Base-by-base conservation (phyloP, 64 coral and sea anemone genomes). In the Pachyseris speciosa region DNA sequence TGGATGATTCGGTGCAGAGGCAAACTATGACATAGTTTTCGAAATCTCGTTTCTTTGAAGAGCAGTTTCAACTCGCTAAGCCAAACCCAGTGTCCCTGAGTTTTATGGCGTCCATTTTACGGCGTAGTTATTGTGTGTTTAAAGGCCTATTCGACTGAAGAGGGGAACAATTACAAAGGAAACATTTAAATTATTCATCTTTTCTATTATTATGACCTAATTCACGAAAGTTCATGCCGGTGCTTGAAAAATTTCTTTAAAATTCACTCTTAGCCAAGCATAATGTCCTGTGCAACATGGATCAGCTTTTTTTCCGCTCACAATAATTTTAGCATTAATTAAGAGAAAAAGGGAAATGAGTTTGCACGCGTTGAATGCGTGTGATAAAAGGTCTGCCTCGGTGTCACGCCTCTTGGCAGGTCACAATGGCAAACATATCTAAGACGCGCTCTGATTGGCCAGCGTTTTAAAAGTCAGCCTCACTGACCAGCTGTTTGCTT, bases 351-450 rank as follows among this genome's bases (percentile, higher is more conserved):
- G 74, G 39, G 34, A 8, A 24, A 34, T 22, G 31, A 81, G 52
- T 37, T 61, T 41, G 53, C 91, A 97, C 86, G 78, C 91, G 22
- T 90, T 90, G 50, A 83, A 90, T 72, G 75, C 86, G 55, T 86
- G 95, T 10, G 77, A 80, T 66, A 74, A 44, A 67, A 86, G 53
- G 72, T 49, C 71, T 67, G 57, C 27, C 69, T 59, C 72, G 28
- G 20, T 79, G 87, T 93, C 72, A 93, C 95, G 79, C 87, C 91
- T 86, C 67, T 74, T 80, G 74, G 71, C 95, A 86, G 95, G 95
- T 97, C 72, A 93, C 86, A 92, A 90, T 51, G 65, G 37, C 66
- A 93, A 97, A 94, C 91, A 93, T 9, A 76, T 12, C 57, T 16
- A 64, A 40, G 43, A 47, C 78, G 69, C 61, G 61, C 39, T 84